phyloP scores from a whole-genome alignment of 2,888 invertebrate genomes.

The Meteorus cinctellus region DNA sequence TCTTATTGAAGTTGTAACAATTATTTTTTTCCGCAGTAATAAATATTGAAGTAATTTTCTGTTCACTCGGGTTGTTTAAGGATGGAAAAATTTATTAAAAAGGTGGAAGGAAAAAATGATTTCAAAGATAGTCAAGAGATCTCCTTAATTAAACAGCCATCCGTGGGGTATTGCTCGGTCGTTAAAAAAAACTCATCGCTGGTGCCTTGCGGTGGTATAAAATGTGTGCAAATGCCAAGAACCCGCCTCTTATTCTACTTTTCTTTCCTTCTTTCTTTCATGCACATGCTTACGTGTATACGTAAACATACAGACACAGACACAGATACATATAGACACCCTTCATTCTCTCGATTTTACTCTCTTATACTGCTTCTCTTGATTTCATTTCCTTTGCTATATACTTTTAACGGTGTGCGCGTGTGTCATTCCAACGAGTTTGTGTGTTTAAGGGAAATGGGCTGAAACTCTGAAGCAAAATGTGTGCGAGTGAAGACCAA shows the following conservation, averaged over 20 bases:
- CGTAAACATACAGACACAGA: not conserved
- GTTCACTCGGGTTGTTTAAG: slow-evolving; percentile 34
- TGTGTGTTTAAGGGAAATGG: slow-evolving; percentile 48
- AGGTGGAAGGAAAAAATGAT: not conserved
- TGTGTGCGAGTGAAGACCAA: slow-evolving; percentile 15
- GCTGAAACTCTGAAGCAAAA: slow-evolving; percentile 35
- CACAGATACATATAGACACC: not conserved
- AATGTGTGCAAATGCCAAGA: slow-evolving; percentile 41
- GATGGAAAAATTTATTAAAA: not conserved
- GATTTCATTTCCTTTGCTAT: not conserved
- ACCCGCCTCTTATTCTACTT: slow-evolving; percentile 14
- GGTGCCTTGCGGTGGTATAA: slow-evolving; percentile 28
- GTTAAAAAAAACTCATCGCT: slow-evolving; percentile 44
- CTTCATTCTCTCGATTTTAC: slow-evolving; percentile 19
- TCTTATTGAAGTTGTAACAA: not conserved
- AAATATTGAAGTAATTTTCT: not conserved
- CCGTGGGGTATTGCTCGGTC: slow-evolving; percentile 21
- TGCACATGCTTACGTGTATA: not conserved
- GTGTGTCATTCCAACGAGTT: slow-evolving; percentile 20
- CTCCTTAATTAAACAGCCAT: slow-evolving; percentile 48
- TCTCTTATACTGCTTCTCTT: slow-evolving; percentile 14
- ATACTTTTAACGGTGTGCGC: not conserved
- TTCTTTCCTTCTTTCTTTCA: not conserved
- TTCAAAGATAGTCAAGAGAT: slow-evolving; percentile 27
- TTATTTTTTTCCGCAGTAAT: not conserved